phyloP scores from a whole-genome alignment of 2,888 invertebrate species.

The Eupithecia exiguata region DNA sequence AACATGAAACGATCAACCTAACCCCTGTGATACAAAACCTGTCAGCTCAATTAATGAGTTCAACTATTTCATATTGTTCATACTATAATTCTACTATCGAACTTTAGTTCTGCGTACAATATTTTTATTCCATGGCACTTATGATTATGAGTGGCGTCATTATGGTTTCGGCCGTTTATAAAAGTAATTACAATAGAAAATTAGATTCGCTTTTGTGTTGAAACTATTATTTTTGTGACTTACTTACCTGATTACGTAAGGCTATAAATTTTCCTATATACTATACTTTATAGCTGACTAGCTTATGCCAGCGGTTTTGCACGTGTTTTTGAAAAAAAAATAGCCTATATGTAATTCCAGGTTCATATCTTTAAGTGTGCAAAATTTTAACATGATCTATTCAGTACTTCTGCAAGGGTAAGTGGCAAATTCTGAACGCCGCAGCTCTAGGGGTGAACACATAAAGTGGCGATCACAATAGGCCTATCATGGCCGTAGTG shows the following conservation, averaged over 20 bases:
- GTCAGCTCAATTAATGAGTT: not conserved
- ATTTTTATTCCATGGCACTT: conserved; percentile 51
- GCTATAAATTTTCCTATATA: not conserved
- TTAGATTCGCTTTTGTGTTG: conserved; percentile 61
- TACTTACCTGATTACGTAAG: conserved; percentile 11
- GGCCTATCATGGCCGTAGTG: too few relatives aligned
- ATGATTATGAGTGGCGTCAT: conserved; percentile 67
- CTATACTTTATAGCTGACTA: too few relatives aligned
- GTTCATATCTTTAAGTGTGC: too few relatives aligned
- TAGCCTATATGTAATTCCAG: too few relatives aligned
- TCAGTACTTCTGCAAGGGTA: too few relatives aligned
- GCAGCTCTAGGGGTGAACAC: too few relatives aligned
- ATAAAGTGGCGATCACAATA: too few relatives aligned
- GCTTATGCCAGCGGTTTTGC: too few relatives aligned
- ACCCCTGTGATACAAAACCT: not conserved
- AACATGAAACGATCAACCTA: not conserved
- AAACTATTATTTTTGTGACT: conserved; percentile 47
- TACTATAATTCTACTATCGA: not conserved
- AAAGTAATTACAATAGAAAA: conserved; percentile 71
- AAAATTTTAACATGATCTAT: too few relatives aligned
- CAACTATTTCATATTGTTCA: not conserved
- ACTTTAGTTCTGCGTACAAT: not conserved
- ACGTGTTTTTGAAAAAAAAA: too few relatives aligned
- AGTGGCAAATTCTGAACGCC: too few relatives aligned
- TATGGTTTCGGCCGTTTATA: conserved; percentile 62